These are phyloP conservation scores for Porphyrio hochstetteri DNA, from an alignment of 2,113 vertebrate species.

Conservation along the genomic window DNA sequence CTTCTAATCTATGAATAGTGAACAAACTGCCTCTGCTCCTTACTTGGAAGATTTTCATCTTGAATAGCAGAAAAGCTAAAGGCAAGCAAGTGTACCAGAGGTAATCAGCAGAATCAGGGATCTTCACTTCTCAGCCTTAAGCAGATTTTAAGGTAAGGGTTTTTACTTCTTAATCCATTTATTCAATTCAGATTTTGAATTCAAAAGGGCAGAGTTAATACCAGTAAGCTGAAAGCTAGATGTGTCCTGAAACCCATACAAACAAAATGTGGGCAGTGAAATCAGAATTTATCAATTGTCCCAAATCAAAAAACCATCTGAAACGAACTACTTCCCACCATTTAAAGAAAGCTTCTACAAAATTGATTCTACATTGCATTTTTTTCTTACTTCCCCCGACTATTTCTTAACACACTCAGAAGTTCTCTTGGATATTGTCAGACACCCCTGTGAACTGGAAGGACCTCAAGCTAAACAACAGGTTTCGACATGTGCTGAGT, in stretches of 20 bases:
- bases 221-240: neutral
- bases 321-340: neutral
- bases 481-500: neutral
- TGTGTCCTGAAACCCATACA: neutral
- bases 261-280: neutral
- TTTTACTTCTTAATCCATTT: slow-evolving; percentile 14
- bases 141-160: neutral
- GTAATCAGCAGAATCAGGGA: neutral
- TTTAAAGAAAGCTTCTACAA: neutral
- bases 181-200: neutral
- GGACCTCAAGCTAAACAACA: neutral
- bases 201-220: neutral
- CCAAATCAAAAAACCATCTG: neutral
- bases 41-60: neutral
- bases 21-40: neutral
- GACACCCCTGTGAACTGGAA: neutral
- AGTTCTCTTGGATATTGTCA: neutral
- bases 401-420: neutral
- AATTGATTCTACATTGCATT: rapidly evolving
- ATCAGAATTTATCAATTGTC: neutral
- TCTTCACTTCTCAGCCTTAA: neutral
- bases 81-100: neutral
- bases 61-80: neutral
- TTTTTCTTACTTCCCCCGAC: neutral
- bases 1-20: neutral